Conservation (phyloP, 2,113 vertebrate genomes). For the Gorsachius goisagi region DNA sequence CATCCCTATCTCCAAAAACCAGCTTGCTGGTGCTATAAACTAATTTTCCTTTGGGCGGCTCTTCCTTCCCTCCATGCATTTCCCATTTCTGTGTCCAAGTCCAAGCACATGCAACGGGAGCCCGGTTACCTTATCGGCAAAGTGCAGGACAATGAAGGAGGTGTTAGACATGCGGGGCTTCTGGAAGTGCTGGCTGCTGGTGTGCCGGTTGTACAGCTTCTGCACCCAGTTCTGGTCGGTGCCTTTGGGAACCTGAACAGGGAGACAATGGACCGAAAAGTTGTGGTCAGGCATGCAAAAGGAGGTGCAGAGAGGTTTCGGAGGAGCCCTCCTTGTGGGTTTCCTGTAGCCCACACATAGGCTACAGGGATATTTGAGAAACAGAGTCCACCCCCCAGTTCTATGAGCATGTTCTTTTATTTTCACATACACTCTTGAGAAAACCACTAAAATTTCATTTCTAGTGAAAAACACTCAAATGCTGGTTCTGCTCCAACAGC, state of each 20-base stretch:
- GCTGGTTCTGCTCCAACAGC: background rate
- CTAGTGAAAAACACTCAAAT: background rate
- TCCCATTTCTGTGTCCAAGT: background rate
- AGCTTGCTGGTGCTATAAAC: rapidly evolving
- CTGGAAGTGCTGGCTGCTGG: slow-evolving; percentile 27
- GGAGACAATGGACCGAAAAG: background rate
- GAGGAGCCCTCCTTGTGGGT: background rate
- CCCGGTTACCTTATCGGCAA: background rate
- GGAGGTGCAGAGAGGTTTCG: rapidly evolving
- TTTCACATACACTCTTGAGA: rapidly evolving
- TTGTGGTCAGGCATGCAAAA: background rate
- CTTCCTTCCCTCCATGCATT: rapidly evolving
- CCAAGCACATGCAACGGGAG: rapidly evolving
- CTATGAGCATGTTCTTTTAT: rapidly evolving
- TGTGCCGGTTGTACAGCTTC: slow-evolving; percentile 6
- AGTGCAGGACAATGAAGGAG: slow-evolving; percentile 47
- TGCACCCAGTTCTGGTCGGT: slow-evolving; percentile 34
- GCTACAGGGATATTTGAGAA: background rate
- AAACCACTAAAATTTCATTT: rapidly evolving
- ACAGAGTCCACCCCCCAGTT: background rate
- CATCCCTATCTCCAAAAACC: background rate
- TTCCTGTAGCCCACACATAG: too few species aligned
- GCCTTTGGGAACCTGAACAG: slow-evolving; percentile 16
- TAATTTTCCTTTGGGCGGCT: rapidly evolving
- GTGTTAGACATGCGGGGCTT: slow-evolving; percentile 47